Base-by-base conservation (phyloP, 2,888 invertebrate genomes). In the Ormyrus pomaceus region DNA sequence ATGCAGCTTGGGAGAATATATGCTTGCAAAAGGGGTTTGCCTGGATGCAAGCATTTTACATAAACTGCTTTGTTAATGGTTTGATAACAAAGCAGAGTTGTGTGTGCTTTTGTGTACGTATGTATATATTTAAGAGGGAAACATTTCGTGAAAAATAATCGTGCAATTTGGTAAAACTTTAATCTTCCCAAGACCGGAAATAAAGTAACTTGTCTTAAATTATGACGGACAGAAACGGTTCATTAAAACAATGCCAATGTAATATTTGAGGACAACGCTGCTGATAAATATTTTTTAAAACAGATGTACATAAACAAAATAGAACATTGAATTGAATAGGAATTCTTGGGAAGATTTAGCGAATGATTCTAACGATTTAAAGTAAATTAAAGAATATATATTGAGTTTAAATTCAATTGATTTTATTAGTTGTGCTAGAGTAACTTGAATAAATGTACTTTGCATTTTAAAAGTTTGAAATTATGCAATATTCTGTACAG, bases 301-400 rank as follows among this genome's bases (percentile, higher is more conserved):
- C 13, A 74, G 55, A 75, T 80, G 80, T 80, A 80, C 76, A 80
- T 80, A 80, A 59, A 74, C 48, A 48, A 70, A 68, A 76, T 75
- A 78, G 66, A 45, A n/a, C 4, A 72, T 72, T 59, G 6, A 78
- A 76, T 61, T 56, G 46, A 69, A 56, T 10, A 46, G 68, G 56
- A 34, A 34, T 34, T 79, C 74, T 74, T 74, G 68, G 79, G 70
- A 64, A 79, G 79, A 53, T 66, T 46, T 73, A 73, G 65, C 34
- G 65, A 77, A 70, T 46, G 34, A 79, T 64, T 79, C 58, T 74
- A 58, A 69, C 45, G 45, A 9, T 61, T 74, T 79, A 62, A 65
- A 58, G 10, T 66, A 51, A 65, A 75, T 50, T 5, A 77, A 62
- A 34, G 45, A 66, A 58, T 70, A 65, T 72, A 65, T 65, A 71